Percentiles rank a stretch among this genome's conserved stretches.
Evolutionary conservation across 2,113 vertebrate species (phyloP).

Genomic region (Myxocyprinus asiaticus): DNA sequence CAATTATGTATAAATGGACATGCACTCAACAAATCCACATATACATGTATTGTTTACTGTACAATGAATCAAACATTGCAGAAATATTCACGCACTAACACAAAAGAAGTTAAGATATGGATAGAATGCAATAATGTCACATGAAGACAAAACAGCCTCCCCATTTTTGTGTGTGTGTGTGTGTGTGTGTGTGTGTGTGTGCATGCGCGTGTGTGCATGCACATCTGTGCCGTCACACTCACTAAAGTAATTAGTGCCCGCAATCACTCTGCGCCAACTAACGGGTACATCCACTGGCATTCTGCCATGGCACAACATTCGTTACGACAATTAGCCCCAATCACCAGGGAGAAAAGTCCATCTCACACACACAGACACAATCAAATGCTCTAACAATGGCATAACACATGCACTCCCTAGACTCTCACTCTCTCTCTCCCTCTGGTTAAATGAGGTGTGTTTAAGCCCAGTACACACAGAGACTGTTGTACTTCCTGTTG

Average conservation of each 20-base stretch:
- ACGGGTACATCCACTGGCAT: constrained; percentile 63
- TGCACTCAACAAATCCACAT: background rate
- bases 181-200: constrained; percentile 18
- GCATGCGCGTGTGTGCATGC: background rate
- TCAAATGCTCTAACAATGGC: constrained; percentile 4
- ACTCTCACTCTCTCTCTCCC: constrained; percentile 37
- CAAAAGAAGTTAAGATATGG: background rate
- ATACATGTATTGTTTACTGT: background rate
- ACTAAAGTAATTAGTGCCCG: constrained; percentile 38
- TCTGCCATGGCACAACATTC: constrained; percentile 66
- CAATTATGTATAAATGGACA: background rate
- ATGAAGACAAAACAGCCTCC: background rate
- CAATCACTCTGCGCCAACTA: constrained; percentile 34
- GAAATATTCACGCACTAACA: background rate
- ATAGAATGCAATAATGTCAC: background rate
- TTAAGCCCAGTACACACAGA: constrained; percentile 16
- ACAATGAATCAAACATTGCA: background rate
- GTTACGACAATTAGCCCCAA: constrained; percentile 72
- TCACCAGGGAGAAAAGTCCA: constrained; percentile 53
- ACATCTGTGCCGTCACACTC: constrained; percentile 30
- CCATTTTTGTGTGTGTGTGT: constrained; percentile 5
- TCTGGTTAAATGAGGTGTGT: constrained; percentile 55
- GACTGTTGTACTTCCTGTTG: constrained; percentile 22
- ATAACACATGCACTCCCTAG: constrained; percentile 38
- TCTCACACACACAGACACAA: constrained; percentile 38